Base-by-base conservation (phyloP, 92 coral and sea anemone species). In the Siderastrea siderea region DNA sequence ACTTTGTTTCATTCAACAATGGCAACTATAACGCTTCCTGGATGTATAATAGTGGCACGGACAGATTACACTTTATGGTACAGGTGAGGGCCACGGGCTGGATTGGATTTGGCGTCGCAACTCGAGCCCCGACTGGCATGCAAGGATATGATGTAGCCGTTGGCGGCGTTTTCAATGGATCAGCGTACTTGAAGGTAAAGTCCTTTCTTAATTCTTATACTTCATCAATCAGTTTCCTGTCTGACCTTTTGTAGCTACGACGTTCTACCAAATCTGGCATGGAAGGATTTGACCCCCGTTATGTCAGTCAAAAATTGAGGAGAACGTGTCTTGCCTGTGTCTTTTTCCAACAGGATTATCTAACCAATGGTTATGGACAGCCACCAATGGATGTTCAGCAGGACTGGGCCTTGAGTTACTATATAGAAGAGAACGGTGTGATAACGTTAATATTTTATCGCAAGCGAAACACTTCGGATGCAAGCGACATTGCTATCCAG, bases 11-110 rank as follows among this genome's bases (percentile, higher is more conserved):
- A 6, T 3, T 74, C 3, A 13, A 52, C 48, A 74, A 53, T 17
- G 78, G 78, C 16, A 51, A 53, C 47, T 74, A 74, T 6, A 74
- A 74, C 54, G 78, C 54, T 3, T 74, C 78, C 13, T 74, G 78
- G 78, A 51, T 51, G 15, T 74, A 50, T 47, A 53, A 51, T 15
- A 74, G 63, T 8, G 2, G 1, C 11, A 53, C 78, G 2, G 78
- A 74, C 78, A 74, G 47, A 15, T 3, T 74, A 19, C 63, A 74
- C 48, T 51, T 74, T 46, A 74, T 74, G 63, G 11, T 51, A 2
- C 63, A 74, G 7, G 78, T 74, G 47, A 74, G 53, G 62, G 38
- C 78, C 3, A 74, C 62, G 2, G 78, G 78, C n/a, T 74, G 78
- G 78, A 16, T 74, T 4, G 78, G 63, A 54, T 53, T 74, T 53